These are phyloP conservation scores for Coenobita brevimanus DNA, from an alignment of 1,140 invertebrate species.

Conservation along the genomic window DNA sequence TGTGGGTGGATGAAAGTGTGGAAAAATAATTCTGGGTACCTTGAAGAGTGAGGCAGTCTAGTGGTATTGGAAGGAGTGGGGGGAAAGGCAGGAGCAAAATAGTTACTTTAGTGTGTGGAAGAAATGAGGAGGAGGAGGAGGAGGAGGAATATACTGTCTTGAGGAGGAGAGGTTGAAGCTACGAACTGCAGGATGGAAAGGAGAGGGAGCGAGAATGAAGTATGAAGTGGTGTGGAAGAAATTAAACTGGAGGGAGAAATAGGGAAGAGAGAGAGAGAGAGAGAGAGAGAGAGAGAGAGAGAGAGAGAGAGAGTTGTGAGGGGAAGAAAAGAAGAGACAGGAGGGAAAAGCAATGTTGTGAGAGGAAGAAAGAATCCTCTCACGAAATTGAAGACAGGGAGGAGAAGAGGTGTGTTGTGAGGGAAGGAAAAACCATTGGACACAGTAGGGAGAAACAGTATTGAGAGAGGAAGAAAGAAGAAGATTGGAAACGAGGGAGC, in stretches of 20 bases:
- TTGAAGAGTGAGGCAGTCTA: no score
- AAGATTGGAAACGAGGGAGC: neutral
- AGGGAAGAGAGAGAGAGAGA: neutral
- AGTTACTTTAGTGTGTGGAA: neutral
- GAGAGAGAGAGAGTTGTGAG: neutral
- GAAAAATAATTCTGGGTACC: no score
- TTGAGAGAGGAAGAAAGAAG: neutral
- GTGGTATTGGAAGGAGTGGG: no score
- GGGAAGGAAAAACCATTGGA: slow-evolving; percentile 2
- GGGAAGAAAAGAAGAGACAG: neutral
- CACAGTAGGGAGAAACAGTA: neutral
- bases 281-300: neutral
- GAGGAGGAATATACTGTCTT: no score
- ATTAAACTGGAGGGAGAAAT: neutral
- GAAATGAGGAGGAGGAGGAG: neutral
- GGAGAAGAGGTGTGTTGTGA: neutral
- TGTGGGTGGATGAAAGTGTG: no score
- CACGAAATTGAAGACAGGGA: neutral
- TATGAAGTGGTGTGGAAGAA: neutral
- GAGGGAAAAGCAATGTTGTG: neutral
- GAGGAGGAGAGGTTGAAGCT: no score
- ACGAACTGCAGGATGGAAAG: neutral
- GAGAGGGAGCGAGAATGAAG: neutral
- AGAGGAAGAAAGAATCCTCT: neutral
- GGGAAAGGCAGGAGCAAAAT: neutral